Conservation (phyloP, 2,113 vertebrate genomes). For the Leiothrix lutea region DNA sequence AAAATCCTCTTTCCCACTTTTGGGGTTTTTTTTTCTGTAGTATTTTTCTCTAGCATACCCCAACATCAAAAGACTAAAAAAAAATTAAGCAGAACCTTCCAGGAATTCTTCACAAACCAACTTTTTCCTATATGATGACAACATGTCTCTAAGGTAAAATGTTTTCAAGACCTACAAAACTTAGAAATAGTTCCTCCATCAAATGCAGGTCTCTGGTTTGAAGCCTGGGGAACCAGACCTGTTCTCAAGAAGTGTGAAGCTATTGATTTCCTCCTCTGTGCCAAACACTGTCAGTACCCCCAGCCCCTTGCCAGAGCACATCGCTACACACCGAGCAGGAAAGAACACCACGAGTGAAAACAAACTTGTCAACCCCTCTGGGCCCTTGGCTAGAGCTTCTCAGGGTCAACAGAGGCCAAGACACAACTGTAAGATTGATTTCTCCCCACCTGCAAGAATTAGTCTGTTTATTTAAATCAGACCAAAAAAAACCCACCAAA, state of each 20-base stretch:
- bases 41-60: background rate
- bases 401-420: background rate
- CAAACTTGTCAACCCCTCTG: background rate
- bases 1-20: background rate
- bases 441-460: background rate
- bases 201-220: background rate
- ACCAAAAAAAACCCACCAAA: background rate
- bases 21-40: rapidly evolving
- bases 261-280: background rate
- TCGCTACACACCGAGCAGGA: background rate
- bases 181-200: background rate
- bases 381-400: background rate
- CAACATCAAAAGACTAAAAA: background rate
- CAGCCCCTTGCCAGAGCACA: background rate
- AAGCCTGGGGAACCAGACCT: background rate
- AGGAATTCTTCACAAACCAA: background rate
- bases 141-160: background rate
- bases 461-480: background rate
- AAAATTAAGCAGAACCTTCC: background rate
- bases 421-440: background rate
- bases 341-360: background rate
- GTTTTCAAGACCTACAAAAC: background rate
- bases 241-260: background rate
- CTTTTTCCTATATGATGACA: background rate
- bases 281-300: background rate